Percentiles rank a stretch among this genome's conserved stretches.
phyloP scores from a whole-genome alignment of 2,888 invertebrate genomes.

The Salticus scenicus region DNA sequence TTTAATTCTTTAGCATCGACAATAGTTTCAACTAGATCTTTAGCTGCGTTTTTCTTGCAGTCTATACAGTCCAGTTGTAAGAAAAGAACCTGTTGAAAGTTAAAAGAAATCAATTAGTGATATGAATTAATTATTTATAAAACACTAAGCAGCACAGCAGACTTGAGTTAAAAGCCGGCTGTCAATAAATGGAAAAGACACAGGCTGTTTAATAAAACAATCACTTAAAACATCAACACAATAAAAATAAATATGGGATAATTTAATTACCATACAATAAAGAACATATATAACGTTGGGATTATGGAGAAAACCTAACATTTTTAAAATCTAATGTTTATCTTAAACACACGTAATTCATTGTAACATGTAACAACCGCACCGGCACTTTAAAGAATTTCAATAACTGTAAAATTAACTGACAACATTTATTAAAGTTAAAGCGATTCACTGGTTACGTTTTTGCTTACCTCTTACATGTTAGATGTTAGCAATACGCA shows the following conservation, averaged over 20 bases:
- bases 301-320: neutral
- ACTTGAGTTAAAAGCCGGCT: conserved; percentile 46
- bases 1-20: conserved; percentile 87
- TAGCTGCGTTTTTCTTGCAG: conserved; percentile 35
- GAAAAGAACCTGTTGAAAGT: conserved; percentile 20
- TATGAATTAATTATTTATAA: no score
- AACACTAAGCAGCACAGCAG: no score
- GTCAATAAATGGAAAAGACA: conserved; percentile 17
- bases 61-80: neutral
- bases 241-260: neutral
- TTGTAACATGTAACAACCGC: neutral
- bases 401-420: neutral
- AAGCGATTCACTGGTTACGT: no score
- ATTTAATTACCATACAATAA: neutral
- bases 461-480: no score
- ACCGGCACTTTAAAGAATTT: neutral
- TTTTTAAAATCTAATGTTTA: neutral
- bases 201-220: neutral
- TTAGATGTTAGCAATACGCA: no score
- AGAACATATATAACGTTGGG: neutral
- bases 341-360: neutral
- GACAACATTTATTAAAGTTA: no score
- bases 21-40: conserved; percentile 79
- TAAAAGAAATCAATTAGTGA: no score
- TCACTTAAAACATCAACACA: no score